Percentiles rank a stretch among this genome's conserved stretches.
Evolutionary conservation across 2,113 vertebrate genomes (phyloP).

Genomic region (Crotalus helleri): DNA sequence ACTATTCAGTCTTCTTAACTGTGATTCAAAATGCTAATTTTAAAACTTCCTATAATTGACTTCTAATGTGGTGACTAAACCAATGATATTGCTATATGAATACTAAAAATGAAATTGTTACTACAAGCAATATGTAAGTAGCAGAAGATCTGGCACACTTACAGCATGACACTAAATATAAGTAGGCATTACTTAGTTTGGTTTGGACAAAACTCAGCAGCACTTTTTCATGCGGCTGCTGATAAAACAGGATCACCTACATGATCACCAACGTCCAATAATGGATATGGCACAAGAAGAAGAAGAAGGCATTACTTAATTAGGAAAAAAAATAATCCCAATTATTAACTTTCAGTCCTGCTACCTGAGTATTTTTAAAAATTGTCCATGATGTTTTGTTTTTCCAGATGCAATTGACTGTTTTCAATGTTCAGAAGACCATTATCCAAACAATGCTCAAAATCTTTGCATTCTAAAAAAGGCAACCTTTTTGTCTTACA

Average conservation of each 20-base stretch:
- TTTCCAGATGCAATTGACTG: not conserved
- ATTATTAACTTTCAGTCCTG: not conserved
- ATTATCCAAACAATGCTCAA: not conserved
- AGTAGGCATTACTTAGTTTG: not conserved
- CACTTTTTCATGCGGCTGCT: no score
- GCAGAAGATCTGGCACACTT: not conserved
- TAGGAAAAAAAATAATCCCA: not conserved
- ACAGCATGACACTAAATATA: not conserved
- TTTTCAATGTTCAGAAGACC: not conserved
- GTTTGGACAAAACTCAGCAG: no score
- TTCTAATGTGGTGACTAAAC: not conserved
- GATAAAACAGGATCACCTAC: no score
- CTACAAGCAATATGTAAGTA: not conserved
- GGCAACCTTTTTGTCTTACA: not conserved
- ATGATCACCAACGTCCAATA: no score
- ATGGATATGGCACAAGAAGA: no score
- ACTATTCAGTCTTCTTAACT: not conserved
- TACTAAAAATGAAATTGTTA: not conserved
- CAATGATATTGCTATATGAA: not conserved
- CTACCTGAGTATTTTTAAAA: not conserved
- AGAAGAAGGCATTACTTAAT: not conserved
- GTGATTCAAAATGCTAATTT: not conserved
- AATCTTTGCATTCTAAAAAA: not conserved
- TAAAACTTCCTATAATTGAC: not conserved
- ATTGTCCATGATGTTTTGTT: not conserved